Percentiles rank a stretch among this genome's conserved stretches.
phyloP scores from a whole-genome alignment of 2,888 invertebrate genomes.

The Eilema caniola region DNA sequence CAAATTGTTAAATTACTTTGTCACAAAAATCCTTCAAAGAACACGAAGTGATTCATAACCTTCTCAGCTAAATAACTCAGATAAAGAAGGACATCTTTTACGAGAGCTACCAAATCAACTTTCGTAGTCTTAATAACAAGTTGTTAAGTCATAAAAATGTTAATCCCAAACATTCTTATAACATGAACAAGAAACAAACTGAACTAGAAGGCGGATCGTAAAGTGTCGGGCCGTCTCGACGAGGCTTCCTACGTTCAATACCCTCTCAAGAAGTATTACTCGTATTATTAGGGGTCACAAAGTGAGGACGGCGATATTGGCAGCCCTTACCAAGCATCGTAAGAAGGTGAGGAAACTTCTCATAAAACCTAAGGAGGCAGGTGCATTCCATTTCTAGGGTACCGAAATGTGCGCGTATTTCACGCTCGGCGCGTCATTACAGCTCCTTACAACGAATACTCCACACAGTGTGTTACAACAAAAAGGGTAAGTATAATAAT shows the following conservation, averaged over 20 bases:
- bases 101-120: slow-evolving; percentile 46
- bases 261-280: slow-evolving; percentile 85
- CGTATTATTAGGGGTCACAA: slow-evolving; percentile 86
- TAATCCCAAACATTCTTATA: slow-evolving; percentile 66
- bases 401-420: slow-evolving; percentile 84
- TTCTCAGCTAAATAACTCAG: slow-evolving; percentile 33
- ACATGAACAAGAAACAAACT: slow-evolving; percentile 70
- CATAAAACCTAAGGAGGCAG: slow-evolving; percentile 86
- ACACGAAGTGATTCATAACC: neutral
- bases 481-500: slow-evolving; percentile 81
- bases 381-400: slow-evolving; percentile 85
- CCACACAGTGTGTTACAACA: slow-evolving; percentile 67
- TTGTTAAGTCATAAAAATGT: slow-evolving; percentile 67
- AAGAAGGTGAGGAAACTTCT: slow-evolving; percentile 85
- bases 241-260: slow-evolving; percentile 73
- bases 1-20: neutral
- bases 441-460: slow-evolving; percentile 71
- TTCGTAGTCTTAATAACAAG: slow-evolving; percentile 50
- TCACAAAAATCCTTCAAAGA: neutral
- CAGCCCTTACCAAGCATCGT: slow-evolving; percentile 79
- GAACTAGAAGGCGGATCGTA: slow-evolving; percentile 68
- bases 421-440: slow-evolving; percentile 82
- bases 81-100: slow-evolving; percentile 44
- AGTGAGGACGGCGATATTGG: slow-evolving; percentile 84
- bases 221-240: slow-evolving; percentile 73